Evolutionary conservation across 2,888 invertebrate genomes (phyloP), one percentile per base, ranked within the genome.

Genomic region (Macaria liturata): DNA sequence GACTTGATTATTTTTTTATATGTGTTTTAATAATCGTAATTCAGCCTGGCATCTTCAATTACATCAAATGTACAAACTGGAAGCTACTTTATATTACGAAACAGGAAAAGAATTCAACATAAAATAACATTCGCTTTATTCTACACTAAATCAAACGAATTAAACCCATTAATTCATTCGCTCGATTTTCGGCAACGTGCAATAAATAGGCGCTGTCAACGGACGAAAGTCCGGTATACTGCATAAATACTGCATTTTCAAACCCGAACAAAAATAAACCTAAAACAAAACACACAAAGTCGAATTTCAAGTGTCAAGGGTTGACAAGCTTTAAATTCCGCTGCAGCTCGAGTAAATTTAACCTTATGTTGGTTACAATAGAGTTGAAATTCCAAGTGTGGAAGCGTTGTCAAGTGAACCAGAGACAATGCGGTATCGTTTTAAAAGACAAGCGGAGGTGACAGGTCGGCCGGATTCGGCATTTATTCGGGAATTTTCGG

Each of bases 391-490:
- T 48, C 0, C n/a, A 31, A 4, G 3, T 48, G 54, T 55, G 40
- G 34, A 6, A 34, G 9, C 9, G n/a, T 31, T 59, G 52, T 50
- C 55, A 55, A 44, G 51, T 60, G 49, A 53, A 52, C 64, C 49
- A 70, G 75, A 87, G 84, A 88, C 88, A 88, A 88, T 87, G 84
- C 84, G 74, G 71, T 82, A 83, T 83, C 81, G 83, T 83, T 88
- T 88, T 85, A 83, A 83, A 84, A 81, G 84, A 84, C 86, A 87
- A 81, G 82, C 76, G 74, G 76, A 84, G 84, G 87, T 86, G 87
- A 88, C 87, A 86, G 85, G 64, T 66, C 64, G 72, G 70, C 78
- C 71, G 76, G 81, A 79, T 88, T 86, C 81, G 83, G 83, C 77
- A 78, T 83, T 87, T 85, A 84, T 87, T 87, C 82, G 81, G 78